Conservation (phyloP, 2,888 invertebrate genomes). For the Incurvaria masculella region DNA sequence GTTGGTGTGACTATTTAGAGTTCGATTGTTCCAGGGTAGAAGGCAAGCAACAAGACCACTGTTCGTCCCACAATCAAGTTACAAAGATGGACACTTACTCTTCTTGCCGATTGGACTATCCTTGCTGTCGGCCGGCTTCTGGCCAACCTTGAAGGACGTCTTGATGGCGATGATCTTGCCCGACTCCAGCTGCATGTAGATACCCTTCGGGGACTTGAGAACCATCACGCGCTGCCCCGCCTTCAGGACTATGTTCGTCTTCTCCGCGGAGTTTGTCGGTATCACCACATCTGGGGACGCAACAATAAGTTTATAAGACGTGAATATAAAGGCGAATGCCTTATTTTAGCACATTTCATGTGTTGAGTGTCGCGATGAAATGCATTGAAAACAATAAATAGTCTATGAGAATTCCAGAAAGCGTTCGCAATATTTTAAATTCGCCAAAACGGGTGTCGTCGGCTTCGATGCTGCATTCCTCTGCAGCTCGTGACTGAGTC, state of each 20-base stretch:
- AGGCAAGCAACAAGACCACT: background rate
- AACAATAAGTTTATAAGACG: no score
- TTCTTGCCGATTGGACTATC: constrained; percentile 44
- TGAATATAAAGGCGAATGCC: no score
- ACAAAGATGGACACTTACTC: constrained; percentile 23
- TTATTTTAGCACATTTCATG: no score
- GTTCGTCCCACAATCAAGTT: background rate
- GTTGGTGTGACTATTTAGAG: no score
- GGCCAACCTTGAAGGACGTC: constrained; percentile 68
- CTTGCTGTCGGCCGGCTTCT: constrained; percentile 36
- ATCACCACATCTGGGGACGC: constrained; percentile 76
- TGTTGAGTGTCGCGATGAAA: no score
- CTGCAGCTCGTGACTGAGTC: background rate
- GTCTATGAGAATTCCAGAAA: no score
- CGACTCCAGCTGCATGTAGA: constrained; percentile 92
- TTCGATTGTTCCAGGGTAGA: background rate
- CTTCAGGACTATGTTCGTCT: constrained; percentile 85
- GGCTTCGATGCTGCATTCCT: no score
- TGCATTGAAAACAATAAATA: no score
- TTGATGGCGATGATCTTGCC: constrained; percentile 94
- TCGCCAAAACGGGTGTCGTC: no score
- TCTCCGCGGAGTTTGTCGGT: constrained; percentile 86
- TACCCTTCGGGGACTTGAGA: constrained; percentile 91
- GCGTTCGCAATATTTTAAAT: no score
- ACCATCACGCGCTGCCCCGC: constrained; percentile 95